Evolutionary conservation across 2,113 vertebrate species (phyloP), one percentile per base, ranked within the genome.

Genomic region (Etia nguti): DNA sequence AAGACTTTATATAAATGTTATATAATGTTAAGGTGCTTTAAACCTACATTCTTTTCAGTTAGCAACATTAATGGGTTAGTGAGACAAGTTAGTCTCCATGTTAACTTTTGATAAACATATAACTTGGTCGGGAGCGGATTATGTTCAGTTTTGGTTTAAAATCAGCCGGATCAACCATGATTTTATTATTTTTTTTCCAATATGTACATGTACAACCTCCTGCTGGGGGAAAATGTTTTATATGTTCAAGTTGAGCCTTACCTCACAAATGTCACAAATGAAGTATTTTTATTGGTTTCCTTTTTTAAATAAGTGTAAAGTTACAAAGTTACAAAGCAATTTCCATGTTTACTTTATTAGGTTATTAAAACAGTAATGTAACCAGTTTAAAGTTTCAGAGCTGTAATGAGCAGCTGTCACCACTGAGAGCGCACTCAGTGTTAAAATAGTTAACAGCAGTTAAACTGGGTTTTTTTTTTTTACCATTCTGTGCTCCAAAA

Each of bases 161-260:
- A 73, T 73, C 10, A 68, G 29, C 0, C 2, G 10, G 10, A 6
- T 62, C 59, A 36, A 22, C 36, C n/a, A 9, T 22, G 9, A 0
- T 22, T 43, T 2, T 4, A 9, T 41, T 38, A 12, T 12, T 9
- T 68, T 59, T 43, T n/a, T 1, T 0, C 4, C 18, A 65, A 5
- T 13, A 68, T 15, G 4, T 68, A 13, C 20, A 24, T 68, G 2
- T 41, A 41, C 36, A 68, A 22, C 20, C n/a, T 68, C 1, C 3
- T 24, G 60, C 60, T 41, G 34, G 62, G 36, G 7, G 20, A 1
- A 38, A 22, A 41, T 41, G 1, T 41, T 68, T 70, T 1, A 70
- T 24, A 6, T 70, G 2, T 15, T 38, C 11, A 70, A 24, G 8
- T 4, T 70, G 62, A 70, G 62, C 36, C 7, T 11, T 15, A 43